Base-by-base conservation (phyloP, 2,888 invertebrate species). In the Leucophenga montana region DNA sequence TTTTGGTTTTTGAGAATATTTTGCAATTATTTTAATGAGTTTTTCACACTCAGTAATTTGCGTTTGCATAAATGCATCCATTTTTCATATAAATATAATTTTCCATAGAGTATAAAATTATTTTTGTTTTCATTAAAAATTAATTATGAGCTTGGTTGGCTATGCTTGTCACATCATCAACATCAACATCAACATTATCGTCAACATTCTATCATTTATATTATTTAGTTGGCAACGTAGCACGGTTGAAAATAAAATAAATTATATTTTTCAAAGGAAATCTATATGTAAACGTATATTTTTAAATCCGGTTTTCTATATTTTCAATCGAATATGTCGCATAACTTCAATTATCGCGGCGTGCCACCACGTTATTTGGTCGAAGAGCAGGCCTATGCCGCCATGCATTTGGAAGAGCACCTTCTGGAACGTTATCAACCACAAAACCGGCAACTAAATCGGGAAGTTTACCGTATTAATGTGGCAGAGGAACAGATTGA, bases 1-100 rank as follows among this genome's bases (percentile, higher is more conserved):
- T 39, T 39, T 50, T n/a, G n/a, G n/a, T n/a, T 50, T 50, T n/a
- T 22, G 22, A 75, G 80, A 84, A 81, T 27, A 82, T 81, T 79
- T 82, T 78, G 84, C 77, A 81, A 81, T 81, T 84, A 81, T 81
- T 81, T 81, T 81, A 81, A 81, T 81, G 81, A 81, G 81, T 81
- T 81, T 81, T 84, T 74, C 81, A 77, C 39, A 79, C 82, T 84
- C 82, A 81, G 75, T 83, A 13, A 33, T 31, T n/a, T 20, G 18
- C 39, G 16, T 44, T 61, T 56, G 22, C 14, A 14, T 22, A 56
- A 22, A 56, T 56, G 20, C 22, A 56, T 22, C 14, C 22, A 56
- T 14, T 22, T 56, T 56, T 44, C n/a, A 18, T 44, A 18, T 20
- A 20, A 11, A 27, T 14, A 73, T 70, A 65, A 64, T 50, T 71